phyloP scores from a whole-genome alignment of 2,113 vertebrate species.

The Sceloporus undulatus region DNA sequence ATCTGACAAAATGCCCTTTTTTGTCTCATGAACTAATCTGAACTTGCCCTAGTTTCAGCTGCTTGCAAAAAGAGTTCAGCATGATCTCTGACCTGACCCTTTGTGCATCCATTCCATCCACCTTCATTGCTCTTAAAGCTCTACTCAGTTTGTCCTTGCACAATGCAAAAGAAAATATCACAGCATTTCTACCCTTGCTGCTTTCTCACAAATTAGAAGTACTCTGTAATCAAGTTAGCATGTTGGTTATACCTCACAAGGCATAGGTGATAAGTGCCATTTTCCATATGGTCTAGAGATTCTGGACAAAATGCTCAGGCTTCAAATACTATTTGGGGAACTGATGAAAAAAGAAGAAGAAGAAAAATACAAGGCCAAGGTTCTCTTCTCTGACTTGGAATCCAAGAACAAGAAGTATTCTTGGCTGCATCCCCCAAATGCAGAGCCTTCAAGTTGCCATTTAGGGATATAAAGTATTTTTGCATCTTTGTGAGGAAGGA shows the following conservation, averaged over 20 bases:
- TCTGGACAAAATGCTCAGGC: background rate
- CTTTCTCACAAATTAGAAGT: conserved; percentile 41
- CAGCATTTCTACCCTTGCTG: background rate
- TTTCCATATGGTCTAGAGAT: conserved; percentile 41
- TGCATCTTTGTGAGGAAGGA: no score
- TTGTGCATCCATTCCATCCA: conserved; percentile 27
- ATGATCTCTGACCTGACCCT: background rate
- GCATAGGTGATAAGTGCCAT: conserved; percentile 50
- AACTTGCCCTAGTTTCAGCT: background rate
- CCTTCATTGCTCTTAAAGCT: conserved; percentile 58
- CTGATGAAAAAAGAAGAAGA: background rate
- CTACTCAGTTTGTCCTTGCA: conserved; percentile 47
- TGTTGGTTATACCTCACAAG: conserved; percentile 25
- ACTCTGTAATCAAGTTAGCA: conserved; percentile 41
- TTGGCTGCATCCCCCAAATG: background rate
- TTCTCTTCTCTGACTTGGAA: background rate
- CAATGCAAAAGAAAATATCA: conserved; percentile 12
- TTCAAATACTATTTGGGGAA: background rate
- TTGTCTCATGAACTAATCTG: background rate
- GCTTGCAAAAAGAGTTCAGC: background rate
- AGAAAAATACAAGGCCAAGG: background rate
- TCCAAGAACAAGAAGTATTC: background rate
- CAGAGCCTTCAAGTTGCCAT: background rate
- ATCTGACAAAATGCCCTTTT: background rate
- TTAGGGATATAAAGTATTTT: no score